These are phyloP conservation scores for Scaptomyza montana DNA, from an alignment of 1,140 invertebrate genomes.

Conservation along the genomic window DNA sequence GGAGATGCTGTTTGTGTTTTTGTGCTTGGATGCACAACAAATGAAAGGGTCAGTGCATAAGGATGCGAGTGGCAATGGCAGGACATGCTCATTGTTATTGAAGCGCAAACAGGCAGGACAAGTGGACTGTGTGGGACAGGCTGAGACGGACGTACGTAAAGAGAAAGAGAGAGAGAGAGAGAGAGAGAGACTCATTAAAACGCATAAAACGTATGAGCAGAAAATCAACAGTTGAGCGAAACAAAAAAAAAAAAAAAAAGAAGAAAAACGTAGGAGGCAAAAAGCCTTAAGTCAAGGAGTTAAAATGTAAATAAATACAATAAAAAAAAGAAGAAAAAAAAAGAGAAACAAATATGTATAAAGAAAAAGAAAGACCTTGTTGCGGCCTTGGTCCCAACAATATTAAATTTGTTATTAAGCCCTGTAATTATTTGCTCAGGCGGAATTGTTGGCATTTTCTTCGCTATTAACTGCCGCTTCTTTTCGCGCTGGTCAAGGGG, in stretches of 20 bases:
- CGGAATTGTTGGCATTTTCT: constrained; percentile 68
- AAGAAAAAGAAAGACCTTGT: constrained; percentile 35
- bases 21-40: constrained; percentile 50
- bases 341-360: not conserved
- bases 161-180: no score
- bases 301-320: constrained; percentile 23
- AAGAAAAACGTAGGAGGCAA: not conserved
- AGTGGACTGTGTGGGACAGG: not conserved
- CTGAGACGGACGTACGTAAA: not conserved
- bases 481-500: not conserved
- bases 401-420: constrained; percentile 81
- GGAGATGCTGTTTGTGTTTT: constrained; percentile 19
- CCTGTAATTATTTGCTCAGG: constrained; percentile 72
- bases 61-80: constrained; percentile 24
- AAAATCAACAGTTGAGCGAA: constrained; percentile 59
- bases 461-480: constrained; percentile 43
- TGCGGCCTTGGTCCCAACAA: constrained; percentile 52
- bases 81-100: constrained; percentile 67
- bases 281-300: constrained; percentile 3
- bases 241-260: constrained; percentile 1
- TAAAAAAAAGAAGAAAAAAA: constrained; percentile 2
- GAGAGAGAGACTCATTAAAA: constrained; percentile 64
- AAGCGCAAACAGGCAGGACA: constrained; percentile 43
- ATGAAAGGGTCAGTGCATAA: constrained; percentile 36
- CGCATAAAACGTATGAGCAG: constrained; percentile 61